Evolutionary conservation across 2,797 vertebrate genomes (phyloP).

Genomic region (Nyctalus aviator): DNA sequence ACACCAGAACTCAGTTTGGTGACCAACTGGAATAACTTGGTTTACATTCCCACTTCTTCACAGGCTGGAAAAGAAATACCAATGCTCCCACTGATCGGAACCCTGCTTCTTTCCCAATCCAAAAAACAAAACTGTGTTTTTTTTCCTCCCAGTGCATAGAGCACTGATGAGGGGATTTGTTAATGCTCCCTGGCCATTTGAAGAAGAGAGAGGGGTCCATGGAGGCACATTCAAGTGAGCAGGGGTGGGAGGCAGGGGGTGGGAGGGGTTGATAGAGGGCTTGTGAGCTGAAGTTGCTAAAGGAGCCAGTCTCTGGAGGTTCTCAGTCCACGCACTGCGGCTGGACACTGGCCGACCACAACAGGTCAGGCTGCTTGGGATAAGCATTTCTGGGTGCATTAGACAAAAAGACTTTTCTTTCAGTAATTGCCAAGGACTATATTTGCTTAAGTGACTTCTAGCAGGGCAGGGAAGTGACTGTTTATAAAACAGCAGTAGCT

Average conservation of each 20-base stretch:
- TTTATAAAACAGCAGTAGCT: neutral
- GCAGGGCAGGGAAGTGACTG: neutral
- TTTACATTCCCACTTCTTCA: constrained; percentile 43
- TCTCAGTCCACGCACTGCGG: neutral
- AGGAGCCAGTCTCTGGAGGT: neutral
- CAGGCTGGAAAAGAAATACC: constrained; percentile 34
- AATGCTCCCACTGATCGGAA: neutral
- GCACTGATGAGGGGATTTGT: neutral
- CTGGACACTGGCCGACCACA: neutral
- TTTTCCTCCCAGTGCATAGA: neutral
- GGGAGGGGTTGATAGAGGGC: neutral
- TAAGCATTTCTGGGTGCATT: constrained; percentile 11
- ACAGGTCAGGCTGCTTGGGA: neutral
- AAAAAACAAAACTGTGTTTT: neutral
- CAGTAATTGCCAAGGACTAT: neutral
- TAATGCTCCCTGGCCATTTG: neutral
- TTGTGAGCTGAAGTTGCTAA: neutral
- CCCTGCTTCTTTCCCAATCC: neutral
- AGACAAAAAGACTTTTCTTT: constrained; percentile 32
- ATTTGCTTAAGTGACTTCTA: constrained; percentile 21
- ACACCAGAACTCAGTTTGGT: constrained; percentile 14
- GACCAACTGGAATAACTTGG: constrained; percentile 18
- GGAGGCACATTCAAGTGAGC: neutral
- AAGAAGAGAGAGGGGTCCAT: neutral
- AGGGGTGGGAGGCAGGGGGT: neutral